Evolutionary conservation across 2,888 invertebrate species (phyloP).

Genomic region (Ceraclea dissimilis): DNA sequence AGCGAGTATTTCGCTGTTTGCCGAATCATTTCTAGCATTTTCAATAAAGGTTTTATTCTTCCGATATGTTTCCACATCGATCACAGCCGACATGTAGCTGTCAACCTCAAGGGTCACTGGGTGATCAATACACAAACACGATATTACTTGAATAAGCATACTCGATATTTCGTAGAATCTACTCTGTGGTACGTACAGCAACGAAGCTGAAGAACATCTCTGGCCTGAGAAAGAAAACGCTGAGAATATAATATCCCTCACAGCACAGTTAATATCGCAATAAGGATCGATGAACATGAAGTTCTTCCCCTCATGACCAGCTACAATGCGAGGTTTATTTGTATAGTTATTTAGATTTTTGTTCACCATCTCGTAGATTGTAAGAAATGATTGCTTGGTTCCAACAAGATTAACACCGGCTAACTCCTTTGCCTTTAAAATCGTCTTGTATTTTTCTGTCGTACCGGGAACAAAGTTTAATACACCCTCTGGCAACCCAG

Average conservation of each 20-base stretch:
- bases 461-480: constrained; percentile 96
- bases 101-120: constrained; percentile 59
- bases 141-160: constrained; percentile 60
- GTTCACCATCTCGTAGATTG: constrained; percentile 88
- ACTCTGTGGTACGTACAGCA: constrained; percentile 90
- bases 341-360: constrained; percentile 74
- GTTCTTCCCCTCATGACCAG: constrained; percentile 99
- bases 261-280: constrained; percentile 76
- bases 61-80: constrained; percentile 86
- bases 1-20: constrained; percentile 66
- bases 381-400: constrained; percentile 89
- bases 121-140: constrained; percentile 82
- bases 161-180: constrained; percentile 68
- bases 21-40: constrained; percentile 64
- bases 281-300: constrained; percentile 94
- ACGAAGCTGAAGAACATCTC: constrained; percentile 91
- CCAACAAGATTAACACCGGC: constrained; percentile 98
- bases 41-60: constrained; percentile 86
- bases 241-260: constrained; percentile 77
- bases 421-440: constrained; percentile 76
- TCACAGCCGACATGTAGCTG: constrained; percentile 89
- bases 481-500: constrained; percentile 92
- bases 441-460: constrained; percentile 85
- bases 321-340: constrained; percentile 88
- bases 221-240: constrained; percentile 97